Percentiles rank a stretch among this genome's conserved stretches.
phyloP scores from a whole-genome alignment of 2,888 invertebrate species.

The Noctua pronuba region DNA sequence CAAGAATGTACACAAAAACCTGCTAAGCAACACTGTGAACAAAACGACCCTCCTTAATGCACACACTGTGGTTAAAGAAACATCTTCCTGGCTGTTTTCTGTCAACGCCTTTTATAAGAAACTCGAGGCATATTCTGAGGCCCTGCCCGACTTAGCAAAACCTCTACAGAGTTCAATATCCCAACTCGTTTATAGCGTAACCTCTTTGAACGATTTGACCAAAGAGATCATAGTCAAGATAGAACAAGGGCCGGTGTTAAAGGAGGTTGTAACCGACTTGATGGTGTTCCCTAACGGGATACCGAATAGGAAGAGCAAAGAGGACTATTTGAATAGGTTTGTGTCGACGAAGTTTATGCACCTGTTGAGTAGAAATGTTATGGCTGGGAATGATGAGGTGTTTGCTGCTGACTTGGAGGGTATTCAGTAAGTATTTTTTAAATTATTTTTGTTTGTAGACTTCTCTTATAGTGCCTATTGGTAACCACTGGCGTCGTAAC shows the following conservation, averaged over 20 bases:
- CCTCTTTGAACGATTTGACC: constrained; percentile 89
- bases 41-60: constrained; percentile 71
- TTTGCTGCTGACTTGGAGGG: constrained; percentile 81
- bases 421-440: constrained; percentile 85
- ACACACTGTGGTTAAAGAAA: constrained; percentile 81
- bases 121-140: constrained; percentile 90
- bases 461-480: neutral
- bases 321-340: constrained; percentile 86
- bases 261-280: constrained; percentile 82
- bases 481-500: neutral
- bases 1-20: constrained; percentile 70
- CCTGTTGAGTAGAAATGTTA: constrained; percentile 76
- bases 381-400: constrained; percentile 66
- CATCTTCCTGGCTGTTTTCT: constrained; percentile 89
- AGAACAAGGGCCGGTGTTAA: constrained; percentile 76
- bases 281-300: constrained; percentile 88
- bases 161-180: constrained; percentile 93
- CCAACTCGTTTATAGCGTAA: constrained; percentile 92
- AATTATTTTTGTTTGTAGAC: neutral
- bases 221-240: constrained; percentile 83
- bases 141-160: constrained; percentile 95
- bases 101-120: constrained; percentile 89
- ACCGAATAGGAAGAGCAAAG: constrained; percentile 68
- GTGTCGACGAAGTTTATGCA: constrained; percentile 80
- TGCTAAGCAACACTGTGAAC: constrained; percentile 65